Percentiles rank a stretch among this genome's conserved stretches.
phyloP scores from a whole-genome alignment of 2,888 invertebrate genomes.

The Hydraecia micacea region DNA sequence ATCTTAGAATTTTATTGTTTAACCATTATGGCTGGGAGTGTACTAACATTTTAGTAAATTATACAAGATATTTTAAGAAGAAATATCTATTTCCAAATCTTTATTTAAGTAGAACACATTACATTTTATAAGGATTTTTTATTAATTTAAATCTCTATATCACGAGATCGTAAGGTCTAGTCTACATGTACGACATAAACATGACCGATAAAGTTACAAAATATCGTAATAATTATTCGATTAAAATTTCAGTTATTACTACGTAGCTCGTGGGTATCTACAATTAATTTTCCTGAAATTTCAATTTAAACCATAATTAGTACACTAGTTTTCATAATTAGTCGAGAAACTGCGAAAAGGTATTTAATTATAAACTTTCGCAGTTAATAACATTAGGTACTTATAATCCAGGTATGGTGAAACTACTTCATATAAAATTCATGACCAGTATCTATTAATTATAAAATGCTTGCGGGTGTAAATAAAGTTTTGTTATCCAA shows the following conservation, averaged over 20 bases:
- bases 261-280: not conserved
- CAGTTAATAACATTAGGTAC: not conserved
- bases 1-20: slow-evolving; percentile 35
- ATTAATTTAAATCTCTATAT: not conserved
- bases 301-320: not conserved
- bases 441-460: not conserved
- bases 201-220: not conserved
- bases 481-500: not conserved
- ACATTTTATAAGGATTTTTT: not conserved
- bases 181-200: slow-evolving; percentile 1
- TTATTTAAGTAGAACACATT: not conserved
- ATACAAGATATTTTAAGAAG: slow-evolving; percentile 8
- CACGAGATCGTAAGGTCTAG: slow-evolving; percentile 13
- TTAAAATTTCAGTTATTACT: not conserved
- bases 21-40: not conserved
- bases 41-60: slow-evolving; percentile 20
- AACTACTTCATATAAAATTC: not conserved
- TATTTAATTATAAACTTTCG: not conserved
- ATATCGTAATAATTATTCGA: not conserved
- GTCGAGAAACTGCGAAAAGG: not conserved
- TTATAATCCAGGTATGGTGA: too few relatives aligned
- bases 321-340: not conserved
- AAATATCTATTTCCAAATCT: not conserved
- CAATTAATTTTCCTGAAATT: not conserved
- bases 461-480: not conserved